These are phyloP conservation scores for Cranoglanis bouderius DNA, from an alignment of 2,113 vertebrate species.

Conservation along the genomic window DNA sequence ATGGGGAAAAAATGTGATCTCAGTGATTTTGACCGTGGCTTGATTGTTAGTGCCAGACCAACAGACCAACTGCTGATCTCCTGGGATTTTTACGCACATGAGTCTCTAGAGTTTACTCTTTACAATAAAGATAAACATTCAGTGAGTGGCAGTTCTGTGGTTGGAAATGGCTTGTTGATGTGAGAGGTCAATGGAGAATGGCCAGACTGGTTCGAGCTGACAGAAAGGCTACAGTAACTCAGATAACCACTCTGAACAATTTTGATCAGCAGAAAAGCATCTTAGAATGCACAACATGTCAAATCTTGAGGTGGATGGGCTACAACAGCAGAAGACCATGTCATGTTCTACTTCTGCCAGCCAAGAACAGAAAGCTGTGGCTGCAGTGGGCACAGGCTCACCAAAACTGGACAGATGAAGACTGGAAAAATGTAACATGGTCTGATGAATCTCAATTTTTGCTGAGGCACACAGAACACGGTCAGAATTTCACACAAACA, in stretches of 20 bases:
- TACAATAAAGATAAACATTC: background rate
- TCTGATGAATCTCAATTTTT: background rate
- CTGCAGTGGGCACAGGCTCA: background rate
- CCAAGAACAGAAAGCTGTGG: background rate
- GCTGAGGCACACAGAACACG: background rate
- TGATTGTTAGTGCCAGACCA: background rate
- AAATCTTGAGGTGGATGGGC: background rate
- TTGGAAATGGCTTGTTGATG: background rate
- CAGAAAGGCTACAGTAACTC: background rate
- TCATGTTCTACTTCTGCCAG: background rate
- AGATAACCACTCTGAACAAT: background rate
- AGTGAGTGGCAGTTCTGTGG: background rate
- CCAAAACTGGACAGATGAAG: background rate
- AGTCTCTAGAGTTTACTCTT: background rate
- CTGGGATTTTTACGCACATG: background rate
- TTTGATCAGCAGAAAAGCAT: background rate
- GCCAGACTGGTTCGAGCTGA: background rate
- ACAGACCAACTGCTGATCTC: background rate
- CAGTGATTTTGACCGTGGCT: background rate
- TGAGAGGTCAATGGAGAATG: background rate
- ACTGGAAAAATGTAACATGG: background rate
- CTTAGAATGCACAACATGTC: background rate
- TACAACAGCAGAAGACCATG: background rate
- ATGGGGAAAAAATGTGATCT: background rate
- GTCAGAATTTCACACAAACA: background rate